phyloP scores from a whole-genome alignment of 2,113 vertebrate genomes.

The Macquaria ambigua region DNA sequence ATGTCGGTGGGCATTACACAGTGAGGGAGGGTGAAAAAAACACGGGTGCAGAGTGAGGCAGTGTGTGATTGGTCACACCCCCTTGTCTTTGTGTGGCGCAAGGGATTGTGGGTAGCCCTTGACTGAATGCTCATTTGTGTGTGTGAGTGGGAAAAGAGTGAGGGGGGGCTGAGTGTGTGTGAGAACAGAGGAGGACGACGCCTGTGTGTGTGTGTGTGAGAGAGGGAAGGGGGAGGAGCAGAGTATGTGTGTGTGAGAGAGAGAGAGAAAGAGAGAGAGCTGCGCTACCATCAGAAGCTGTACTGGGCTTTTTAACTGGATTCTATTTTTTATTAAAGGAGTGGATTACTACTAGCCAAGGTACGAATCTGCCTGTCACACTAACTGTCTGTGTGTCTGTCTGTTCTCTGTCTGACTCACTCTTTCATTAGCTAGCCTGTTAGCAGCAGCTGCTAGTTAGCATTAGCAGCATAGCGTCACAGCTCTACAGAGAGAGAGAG shows the following conservation, averaged over 20 bases:
- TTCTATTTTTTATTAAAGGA: conserved; percentile 74
- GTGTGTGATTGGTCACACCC: conserved; percentile 96
- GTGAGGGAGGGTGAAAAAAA: conserved; percentile 82
- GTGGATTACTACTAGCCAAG: conserved; percentile 82
- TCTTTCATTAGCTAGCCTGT: conserved; percentile 33
- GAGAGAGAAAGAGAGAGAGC: conserved; percentile 52
- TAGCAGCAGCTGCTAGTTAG: conserved; percentile 60
- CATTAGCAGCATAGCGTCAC: conserved; percentile 53
- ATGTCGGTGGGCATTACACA: conserved; percentile 87
- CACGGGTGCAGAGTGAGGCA: conserved; percentile 78
- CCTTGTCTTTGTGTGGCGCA: conserved; percentile 93
- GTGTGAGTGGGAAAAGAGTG: conserved; percentile 61
- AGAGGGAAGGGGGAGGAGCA: conserved; percentile 16
- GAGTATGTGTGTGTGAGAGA: conserved; percentile 63
- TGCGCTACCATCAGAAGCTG: conserved; percentile 65
- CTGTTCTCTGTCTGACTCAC: conserved; percentile 17
- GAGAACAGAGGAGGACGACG: neutral
- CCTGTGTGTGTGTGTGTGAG: conserved; percentile 5
- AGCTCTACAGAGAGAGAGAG: conserved; percentile 1
- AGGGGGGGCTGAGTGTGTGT: conserved; percentile 14
- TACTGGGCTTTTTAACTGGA: conserved; percentile 83
- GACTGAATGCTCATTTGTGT: conserved; percentile 92
- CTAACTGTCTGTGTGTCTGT: neutral
- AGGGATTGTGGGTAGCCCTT: conserved; percentile 92
- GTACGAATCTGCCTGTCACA: conserved; percentile 70